Evolutionary conservation across 2,888 invertebrate genomes (phyloP), one percentile per base, ranked within the genome.

Genomic region (Drosophila koepferae): DNA sequence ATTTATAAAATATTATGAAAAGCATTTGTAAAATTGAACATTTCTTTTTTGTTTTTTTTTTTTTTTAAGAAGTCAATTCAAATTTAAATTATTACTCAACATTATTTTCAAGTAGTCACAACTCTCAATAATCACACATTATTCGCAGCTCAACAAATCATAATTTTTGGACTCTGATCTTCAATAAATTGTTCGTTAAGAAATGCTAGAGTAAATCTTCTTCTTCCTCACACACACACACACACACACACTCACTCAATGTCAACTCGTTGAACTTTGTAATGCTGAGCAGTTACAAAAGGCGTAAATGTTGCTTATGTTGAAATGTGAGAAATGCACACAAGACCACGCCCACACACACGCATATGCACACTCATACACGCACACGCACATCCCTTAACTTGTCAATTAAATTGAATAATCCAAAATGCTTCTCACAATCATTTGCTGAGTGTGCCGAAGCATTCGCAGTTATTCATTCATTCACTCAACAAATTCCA

Each of bases 341-440:
- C 51, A 51, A 34, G 60, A 58, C 69, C 55, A 63, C 62, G 41
- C 63, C 60, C 59, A 69, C 65, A 44, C 23, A n/a, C 38, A 40
- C 55, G 46, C 56, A 38, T 28, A 55, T 65, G 63, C n/a, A 46
- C 70, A 65, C 23, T 3, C 23, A 23, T 23, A 4, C 48, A 34
- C 58, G 54, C 56, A 72, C 63, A 51, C 23, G 12, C 31, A 41
- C 65, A 70, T 65, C 82, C 81, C 74, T 78, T 85, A 80, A 81
- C 77, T 82, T 90, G 87, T 64, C 84, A 86, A 89, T 86, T 86
- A 72, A 86, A 86, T 74, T 86, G 82, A 76, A 89, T 90, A 58
- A 85, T 87, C 82, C 71, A 63, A 73, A 49, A 40, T 56, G 70
- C 67, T 87, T 87, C 84, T 89, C 88, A 85, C 89, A 84, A 82